These are phyloP conservation scores for Syngnathus typhle DNA, from an alignment of 2,113 vertebrate species.

Conservation along the genomic window DNA sequence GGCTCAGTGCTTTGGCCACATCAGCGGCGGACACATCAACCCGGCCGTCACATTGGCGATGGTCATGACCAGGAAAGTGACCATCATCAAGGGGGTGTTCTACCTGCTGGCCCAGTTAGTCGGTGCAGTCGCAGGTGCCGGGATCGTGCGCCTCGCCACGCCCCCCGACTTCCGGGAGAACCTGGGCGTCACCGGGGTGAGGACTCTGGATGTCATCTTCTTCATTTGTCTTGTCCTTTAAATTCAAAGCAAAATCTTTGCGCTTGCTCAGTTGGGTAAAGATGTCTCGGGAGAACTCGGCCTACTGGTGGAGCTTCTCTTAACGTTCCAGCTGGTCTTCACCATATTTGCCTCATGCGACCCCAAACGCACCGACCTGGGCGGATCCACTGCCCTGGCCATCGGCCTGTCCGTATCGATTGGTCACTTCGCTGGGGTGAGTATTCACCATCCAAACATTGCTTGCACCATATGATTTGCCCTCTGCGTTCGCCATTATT, in stretches of 20 bases:
- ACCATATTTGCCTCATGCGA: conserved; percentile 97
- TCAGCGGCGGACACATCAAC: conserved; percentile 94
- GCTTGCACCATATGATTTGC: too few species aligned
- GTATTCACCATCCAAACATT: conserved; percentile 43
- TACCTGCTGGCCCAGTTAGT: conserved; percentile 89
- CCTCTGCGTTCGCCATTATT: not conserved
- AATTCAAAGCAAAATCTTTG: not conserved
- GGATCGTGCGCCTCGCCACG: conserved; percentile 85
- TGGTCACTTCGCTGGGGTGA: conserved; percentile 94
- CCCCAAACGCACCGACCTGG: conserved; percentile 84
- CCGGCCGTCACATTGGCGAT: conserved; percentile 88
- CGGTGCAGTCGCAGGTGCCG: conserved; percentile 83
- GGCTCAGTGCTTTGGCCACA: conserved; percentile 93
- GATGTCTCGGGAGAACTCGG: conserved; percentile 81
- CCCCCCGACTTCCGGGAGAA: conserved; percentile 75
- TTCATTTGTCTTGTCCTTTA: not conserved
- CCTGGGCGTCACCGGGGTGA: conserved; percentile 86
- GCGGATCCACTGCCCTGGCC: conserved; percentile 83
- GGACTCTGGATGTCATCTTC: conserved; percentile 11
- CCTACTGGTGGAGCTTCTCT: conserved; percentile 89
- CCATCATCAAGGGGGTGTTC: conserved; percentile 86
- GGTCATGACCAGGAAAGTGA: conserved; percentile 88
- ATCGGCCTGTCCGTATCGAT: conserved; percentile 90
- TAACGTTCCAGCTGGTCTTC: conserved; percentile 95
- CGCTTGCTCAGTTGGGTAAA: conserved; percentile 73